These are phyloP conservation scores for Nibea albiflora DNA, from an alignment of 2,113 vertebrate genomes.

Conservation along the genomic window DNA sequence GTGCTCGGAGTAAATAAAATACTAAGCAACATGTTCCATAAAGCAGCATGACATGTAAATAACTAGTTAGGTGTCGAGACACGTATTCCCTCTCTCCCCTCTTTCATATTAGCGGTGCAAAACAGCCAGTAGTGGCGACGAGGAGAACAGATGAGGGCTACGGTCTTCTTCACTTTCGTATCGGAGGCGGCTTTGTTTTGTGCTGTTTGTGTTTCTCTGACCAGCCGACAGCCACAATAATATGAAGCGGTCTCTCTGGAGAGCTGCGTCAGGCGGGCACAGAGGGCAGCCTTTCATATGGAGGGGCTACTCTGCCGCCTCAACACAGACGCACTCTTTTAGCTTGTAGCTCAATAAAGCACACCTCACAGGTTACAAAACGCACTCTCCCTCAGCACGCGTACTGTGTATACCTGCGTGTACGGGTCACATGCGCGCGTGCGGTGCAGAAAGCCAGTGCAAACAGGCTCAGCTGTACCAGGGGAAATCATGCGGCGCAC, in stretches of 20 bases:
- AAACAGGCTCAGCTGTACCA: slow-evolving; percentile 76
- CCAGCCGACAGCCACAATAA: slow-evolving; percentile 66
- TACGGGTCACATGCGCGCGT: slow-evolving; percentile 56
- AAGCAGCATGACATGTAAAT: neutral
- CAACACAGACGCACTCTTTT: slow-evolving; percentile 48
- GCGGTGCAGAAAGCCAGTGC: slow-evolving; percentile 53
- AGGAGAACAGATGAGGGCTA: slow-evolving; percentile 36
- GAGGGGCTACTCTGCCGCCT: slow-evolving; percentile 53
- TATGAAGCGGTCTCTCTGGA: slow-evolving; percentile 59
- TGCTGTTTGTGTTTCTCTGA: slow-evolving; percentile 65
- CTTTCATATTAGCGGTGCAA: slow-evolving; percentile 17
- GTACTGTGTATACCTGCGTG: slow-evolving; percentile 16
- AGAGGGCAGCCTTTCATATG: slow-evolving; percentile 71
- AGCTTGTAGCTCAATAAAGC: slow-evolving; percentile 69
- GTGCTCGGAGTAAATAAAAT: neutral
- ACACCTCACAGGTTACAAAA: slow-evolving; percentile 53
- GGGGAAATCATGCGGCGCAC: slow-evolving; percentile 82
- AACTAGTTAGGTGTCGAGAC: slow-evolving; percentile 9
- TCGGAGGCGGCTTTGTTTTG: slow-evolving; percentile 58
- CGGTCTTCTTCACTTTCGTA: slow-evolving; percentile 22
- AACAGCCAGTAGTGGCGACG: slow-evolving; percentile 27
- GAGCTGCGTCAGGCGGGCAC: slow-evolving; percentile 48
- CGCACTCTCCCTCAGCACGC: slow-evolving; percentile 34
- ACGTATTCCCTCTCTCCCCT: slow-evolving; percentile 1
- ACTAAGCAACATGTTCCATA: no score